Evolutionary conservation across 2,797 vertebrate species (phyloP), one percentile per base, ranked within the genome.

Genomic region (Amblyopsis hoosieri): DNA sequence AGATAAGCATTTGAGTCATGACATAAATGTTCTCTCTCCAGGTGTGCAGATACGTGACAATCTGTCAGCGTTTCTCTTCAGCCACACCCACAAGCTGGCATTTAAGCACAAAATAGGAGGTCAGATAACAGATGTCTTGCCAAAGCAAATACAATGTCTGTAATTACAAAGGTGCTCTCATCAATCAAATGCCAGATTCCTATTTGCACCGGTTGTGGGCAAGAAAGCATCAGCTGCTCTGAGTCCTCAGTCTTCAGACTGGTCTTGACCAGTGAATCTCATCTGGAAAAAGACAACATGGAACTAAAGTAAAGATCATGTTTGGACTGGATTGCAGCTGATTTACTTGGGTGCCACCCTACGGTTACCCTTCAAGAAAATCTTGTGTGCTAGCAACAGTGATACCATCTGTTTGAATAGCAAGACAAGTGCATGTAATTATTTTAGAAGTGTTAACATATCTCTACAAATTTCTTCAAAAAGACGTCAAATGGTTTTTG

Each of bases 141-240:
- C 86, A 87, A 90, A 89, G 82, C 83, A 85, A 89, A 90, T 79
- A 79, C 69, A 71, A 84, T 12, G 72, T 57, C 80, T 84, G 81
- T 85, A 82, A 90, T 88, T 90, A 90, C 83, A 87, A 86, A 88
- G 87, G 85, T 75, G 79, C 79, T 67, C 76, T 75, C 86, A 85
- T 91, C 85, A 87, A 91, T 91, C 89, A 90, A 71, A 58, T 12
- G 57, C 54, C 69, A 54, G 72, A 83, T 85, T 82, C 70, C 31
- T 79, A 84, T 89, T 89, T 82, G 83, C 82, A 79, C 78, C 75
- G 67, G 83, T 79, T 69, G 65, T 54, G 61, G 69, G 84, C 76
- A 14, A 81, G 64, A 78, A 75, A 53, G 58, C 57, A 23, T 55
- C 4, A 12, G 51, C 6, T 48, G 62, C 53, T 48, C n/a, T 12